Evolutionary conservation across 23 tunicate genomes (phyloP).

Genomic region (Ascidia mentula): DNA sequence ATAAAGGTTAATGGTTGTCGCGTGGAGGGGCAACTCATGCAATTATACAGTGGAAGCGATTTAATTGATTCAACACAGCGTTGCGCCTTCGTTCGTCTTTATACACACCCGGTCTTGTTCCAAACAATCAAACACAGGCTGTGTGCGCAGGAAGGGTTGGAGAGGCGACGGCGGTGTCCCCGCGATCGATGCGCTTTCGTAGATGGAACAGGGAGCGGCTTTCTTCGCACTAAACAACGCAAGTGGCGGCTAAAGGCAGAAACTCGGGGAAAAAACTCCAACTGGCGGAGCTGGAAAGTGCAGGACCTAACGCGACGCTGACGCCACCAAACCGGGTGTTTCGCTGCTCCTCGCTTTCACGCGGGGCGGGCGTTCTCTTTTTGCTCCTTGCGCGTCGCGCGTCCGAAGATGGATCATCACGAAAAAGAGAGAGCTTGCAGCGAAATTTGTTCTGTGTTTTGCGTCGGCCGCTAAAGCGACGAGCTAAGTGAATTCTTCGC

Average conservation of each 20-base stretch:
- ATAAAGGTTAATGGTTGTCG: neutral
- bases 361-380: neutral
- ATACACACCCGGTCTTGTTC: neutral
- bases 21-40: neutral
- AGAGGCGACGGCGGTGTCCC: neutral
- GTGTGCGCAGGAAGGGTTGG: too few species aligned
- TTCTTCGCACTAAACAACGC: neutral
- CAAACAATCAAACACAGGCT: neutral
- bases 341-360: neutral
- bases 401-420: neutral
- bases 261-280: neutral
- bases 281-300: neutral
- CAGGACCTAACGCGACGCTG: neutral
- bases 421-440: constrained; percentile 6
- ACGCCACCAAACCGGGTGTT: neutral
- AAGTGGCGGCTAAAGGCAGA: neutral
- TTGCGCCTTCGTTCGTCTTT: neutral
- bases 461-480: constrained; percentile 12
- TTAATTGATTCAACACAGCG: neutral
- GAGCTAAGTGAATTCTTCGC: constrained; percentile 10
- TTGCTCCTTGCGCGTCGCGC: neutral
- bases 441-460: constrained; percentile 11
- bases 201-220: neutral
- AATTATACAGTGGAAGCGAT: neutral
- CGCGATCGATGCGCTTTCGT: neutral